phyloP scores from a whole-genome alignment of 2,888 invertebrate genomes.

The Aleiodes alternator region DNA sequence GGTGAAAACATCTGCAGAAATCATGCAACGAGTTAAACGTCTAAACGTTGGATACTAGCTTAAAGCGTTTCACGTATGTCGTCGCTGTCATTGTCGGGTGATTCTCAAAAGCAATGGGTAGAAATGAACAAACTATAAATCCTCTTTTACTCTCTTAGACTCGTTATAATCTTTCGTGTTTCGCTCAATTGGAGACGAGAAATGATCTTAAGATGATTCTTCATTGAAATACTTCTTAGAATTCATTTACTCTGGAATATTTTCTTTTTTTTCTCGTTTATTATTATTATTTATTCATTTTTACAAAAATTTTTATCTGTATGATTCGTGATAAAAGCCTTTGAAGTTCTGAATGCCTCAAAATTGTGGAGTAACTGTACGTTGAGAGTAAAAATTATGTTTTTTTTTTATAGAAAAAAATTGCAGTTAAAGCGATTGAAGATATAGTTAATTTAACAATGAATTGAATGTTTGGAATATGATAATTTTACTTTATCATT shows the following conservation, averaged over 20 bases:
- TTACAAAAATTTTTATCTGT: not conserved
- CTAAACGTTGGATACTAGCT: constrained; percentile 54
- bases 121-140: constrained; percentile 65
- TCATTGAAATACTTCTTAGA: constrained; percentile 23
- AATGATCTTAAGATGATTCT: constrained; percentile 33
- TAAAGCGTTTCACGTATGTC: constrained; percentile 55
- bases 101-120: constrained; percentile 60
- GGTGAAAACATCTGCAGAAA: constrained; percentile 68
- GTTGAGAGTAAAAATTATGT: too few relatives aligned
- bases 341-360: not conserved
- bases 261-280: not conserved
- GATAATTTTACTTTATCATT: too few relatives aligned
- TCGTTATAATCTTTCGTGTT: constrained; percentile 44
- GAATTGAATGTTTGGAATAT: too few relatives aligned
- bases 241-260: constrained; percentile 26
- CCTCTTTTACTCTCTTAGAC: constrained; percentile 50
- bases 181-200: constrained; percentile 42
- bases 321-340: constrained; percentile 5
- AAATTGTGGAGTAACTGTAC: too few relatives aligned
- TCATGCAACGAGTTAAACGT: constrained; percentile 40
- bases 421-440: too few relatives aligned
- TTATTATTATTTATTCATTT: too few relatives aligned
- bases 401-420: too few relatives aligned
- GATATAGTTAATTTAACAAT: too few relatives aligned
- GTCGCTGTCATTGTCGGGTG: constrained; percentile 53